phyloP scores from a whole-genome alignment of 2,113 vertebrate species.

The Struthio camelus region DNA sequence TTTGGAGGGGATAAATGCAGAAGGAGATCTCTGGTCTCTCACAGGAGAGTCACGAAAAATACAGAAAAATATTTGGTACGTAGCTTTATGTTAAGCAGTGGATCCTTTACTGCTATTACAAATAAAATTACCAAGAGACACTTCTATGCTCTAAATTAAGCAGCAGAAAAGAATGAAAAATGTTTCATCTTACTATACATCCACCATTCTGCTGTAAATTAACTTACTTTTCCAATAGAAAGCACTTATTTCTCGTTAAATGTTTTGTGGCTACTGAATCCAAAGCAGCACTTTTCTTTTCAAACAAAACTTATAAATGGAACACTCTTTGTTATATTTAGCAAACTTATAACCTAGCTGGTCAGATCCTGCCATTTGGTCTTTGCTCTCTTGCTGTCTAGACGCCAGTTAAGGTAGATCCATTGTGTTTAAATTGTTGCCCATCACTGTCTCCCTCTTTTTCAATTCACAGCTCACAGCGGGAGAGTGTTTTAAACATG shows the following conservation, averaged over 20 bases:
- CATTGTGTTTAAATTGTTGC: constrained; percentile 48
- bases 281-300: background rate
- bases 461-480: constrained; percentile 60
- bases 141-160: background rate
- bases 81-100: background rate
- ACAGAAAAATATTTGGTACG: background rate
- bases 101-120: background rate
- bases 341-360: background rate
- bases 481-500: constrained; percentile 57
- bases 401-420: constrained; percentile 16
- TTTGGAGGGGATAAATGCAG: background rate
- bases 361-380: background rate
- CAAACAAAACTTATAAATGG: background rate
- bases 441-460: constrained; percentile 30
- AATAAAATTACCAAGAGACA: background rate
- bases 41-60: background rate
- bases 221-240: background rate
- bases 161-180: background rate
- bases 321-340: background rate
- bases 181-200: background rate
- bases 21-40: background rate
- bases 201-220: background rate
- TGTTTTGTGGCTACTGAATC: background rate
- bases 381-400: constrained; percentile 38
- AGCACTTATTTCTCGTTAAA: background rate